Evolutionary conservation across 1,140 invertebrate species (phyloP), one percentile per base, ranked within the genome.

Genomic region (Diachasmimorpha longicaudata): DNA sequence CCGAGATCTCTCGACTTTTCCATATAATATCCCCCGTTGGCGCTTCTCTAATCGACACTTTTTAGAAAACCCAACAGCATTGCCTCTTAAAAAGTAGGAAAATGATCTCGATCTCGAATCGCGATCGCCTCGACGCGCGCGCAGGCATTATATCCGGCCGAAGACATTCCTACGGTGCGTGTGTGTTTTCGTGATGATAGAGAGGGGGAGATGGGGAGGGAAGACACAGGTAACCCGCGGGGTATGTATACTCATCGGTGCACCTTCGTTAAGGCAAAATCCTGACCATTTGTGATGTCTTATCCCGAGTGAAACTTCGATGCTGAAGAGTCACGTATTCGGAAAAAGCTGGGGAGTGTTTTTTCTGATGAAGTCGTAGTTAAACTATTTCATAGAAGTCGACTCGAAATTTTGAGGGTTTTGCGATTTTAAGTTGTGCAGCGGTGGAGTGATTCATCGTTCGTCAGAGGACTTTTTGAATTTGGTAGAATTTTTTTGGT

Each of bases 41-140:
- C 66, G 66, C 66, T 36, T 68, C 36, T 39, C 36, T 39, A 37
- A 70, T 70, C 69, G 42, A 70, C 69, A 70, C 69, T 72, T 52
- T 72, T 72, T 72, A 72, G 70, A 72, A 58, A 72, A 52, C 14
- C 21, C 23, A n/a, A 52, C 21, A 42, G 21, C 31, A 23, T 25
- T 25, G 31, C 52, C 14, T 39, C 13, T 42, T 31, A 55, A 46
- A 72, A 72, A 72, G 70, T 72, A 52, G 70, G 70, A 72, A 72
- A 72, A 72, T 72, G 48, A 72, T 72, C 70, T 55, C 23, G 70
- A 72, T 72, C 70, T 72, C 70, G 44, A 72, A 52, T 48, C 46
- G 5, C 39, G 36, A 48, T 31, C 48, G 48, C n/a, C 48, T n/a
- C 14, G 48, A 14, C 9, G 70, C 46, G 70, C 46, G 70, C 70